Evolutionary conservation across 2,888 invertebrate genomes (phyloP).

Genomic region (Morinoia aosen): DNA sequence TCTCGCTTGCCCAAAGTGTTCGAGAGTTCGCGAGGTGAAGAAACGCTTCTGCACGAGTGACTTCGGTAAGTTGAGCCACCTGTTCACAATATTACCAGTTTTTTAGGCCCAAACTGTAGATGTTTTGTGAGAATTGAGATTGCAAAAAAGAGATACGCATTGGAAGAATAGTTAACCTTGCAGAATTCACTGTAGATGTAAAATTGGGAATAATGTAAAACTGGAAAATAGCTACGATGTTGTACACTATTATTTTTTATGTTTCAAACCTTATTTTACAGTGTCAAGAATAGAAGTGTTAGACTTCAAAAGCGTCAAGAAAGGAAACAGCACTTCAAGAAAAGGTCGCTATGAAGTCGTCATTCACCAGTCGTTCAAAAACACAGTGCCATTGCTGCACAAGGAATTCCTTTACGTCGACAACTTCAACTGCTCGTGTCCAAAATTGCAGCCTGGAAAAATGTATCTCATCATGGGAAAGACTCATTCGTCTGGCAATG

Average conservation of each 20-base stretch:
- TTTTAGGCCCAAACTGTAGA: not conserved
- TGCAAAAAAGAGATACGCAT: not conserved
- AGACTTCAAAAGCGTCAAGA: conserved; percentile 66
- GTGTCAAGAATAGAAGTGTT: conserved; percentile 65
- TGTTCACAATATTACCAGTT: not conserved
- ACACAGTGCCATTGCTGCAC: conserved; percentile 68
- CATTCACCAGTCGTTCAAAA: conserved; percentile 69
- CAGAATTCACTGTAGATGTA: not conserved
- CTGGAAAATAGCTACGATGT: too few relatives aligned
- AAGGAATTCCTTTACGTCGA: conserved; percentile 69
- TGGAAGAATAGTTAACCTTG: not conserved
- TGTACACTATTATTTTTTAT: too few relatives aligned
- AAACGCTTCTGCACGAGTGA: conserved; percentile 69
- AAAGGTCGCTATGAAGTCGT: conserved; percentile 68
- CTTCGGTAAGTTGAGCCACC: conserved; percentile 68
- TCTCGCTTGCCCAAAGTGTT: conserved; percentile 41
- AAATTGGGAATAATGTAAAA: too few relatives aligned
- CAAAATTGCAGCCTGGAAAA: conserved; percentile 67
- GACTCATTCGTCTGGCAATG: conserved; percentile 67
- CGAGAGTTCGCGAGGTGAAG: conserved; percentile 63
- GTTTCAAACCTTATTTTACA: conserved; percentile 18
- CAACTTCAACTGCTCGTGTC: conserved; percentile 68
- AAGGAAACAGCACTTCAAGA: not conserved
- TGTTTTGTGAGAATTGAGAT: not conserved
- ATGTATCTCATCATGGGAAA: conserved; percentile 69